Evolutionary conservation across 2,888 invertebrate species (phyloP).

Genomic region (Oxycera nigricornis): DNA sequence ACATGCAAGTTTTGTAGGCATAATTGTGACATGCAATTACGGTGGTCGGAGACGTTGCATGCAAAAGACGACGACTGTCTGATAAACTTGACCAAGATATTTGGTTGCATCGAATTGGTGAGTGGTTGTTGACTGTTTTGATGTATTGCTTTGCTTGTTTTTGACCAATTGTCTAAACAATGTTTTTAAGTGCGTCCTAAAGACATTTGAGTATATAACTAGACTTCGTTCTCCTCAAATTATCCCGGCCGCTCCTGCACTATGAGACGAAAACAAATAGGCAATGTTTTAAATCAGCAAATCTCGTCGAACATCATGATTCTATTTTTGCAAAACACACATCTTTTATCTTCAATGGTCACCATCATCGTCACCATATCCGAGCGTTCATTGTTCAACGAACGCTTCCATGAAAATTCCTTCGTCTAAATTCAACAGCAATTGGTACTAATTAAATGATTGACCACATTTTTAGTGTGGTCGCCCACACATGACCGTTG

Average conservation of each 20-base stretch:
- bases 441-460: slow-evolving; percentile 61
- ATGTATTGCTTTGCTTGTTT: too few species aligned
- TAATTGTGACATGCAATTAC: slow-evolving; percentile 3
- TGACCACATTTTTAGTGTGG: slow-evolving; percentile 58
- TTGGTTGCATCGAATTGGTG: neutral
- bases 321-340: too few species aligned
- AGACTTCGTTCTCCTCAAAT: too few species aligned
- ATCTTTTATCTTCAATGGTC: too few species aligned
- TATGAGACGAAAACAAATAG: too few species aligned
- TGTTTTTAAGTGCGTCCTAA: too few species aligned
- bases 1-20: neutral
- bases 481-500: slow-evolving; percentile 42
- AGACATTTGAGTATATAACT: too few species aligned
- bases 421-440: slow-evolving; percentile 47
- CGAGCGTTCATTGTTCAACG: neutral
- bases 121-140: neutral
- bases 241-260: too few species aligned
- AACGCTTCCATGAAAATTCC: neutral
- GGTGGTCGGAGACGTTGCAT: neutral
- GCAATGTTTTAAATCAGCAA: too few species aligned
- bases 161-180: too few species aligned
- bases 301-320: too few species aligned
- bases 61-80: neutral
- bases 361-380: neutral
- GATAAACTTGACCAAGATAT: too few species aligned